Evolutionary conservation across 2,113 vertebrate genomes (phyloP).

Genomic region (Addax nasomaculatus): DNA sequence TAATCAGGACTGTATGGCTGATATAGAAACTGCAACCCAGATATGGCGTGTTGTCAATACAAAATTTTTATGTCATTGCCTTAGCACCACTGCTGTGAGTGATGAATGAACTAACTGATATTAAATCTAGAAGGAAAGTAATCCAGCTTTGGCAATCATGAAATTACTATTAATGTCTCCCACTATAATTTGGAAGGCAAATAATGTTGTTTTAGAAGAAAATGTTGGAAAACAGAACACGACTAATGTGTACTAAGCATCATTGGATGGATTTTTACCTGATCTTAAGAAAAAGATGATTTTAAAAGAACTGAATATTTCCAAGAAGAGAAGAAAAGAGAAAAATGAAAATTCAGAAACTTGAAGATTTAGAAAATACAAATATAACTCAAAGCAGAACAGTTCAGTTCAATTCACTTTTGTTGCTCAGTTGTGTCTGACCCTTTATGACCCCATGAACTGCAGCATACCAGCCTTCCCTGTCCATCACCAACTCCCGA

Average conservation of each 20-base stretch:
- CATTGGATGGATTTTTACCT: neutral
- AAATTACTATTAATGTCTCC: neutral
- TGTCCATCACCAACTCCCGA: neutral
- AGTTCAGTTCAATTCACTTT: neutral
- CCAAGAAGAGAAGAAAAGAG: neutral
- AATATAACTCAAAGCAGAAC: neutral
- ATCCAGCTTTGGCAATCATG: neutral
- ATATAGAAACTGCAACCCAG: neutral
- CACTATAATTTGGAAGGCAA: neutral
- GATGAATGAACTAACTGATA: neutral
- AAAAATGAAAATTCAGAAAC: neutral
- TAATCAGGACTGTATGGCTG: neutral
- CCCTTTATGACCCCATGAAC: neutral
- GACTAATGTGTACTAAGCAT: neutral
- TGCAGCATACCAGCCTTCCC: neutral
- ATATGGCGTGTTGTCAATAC: neutral
- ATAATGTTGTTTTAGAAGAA: neutral
- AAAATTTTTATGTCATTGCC: neutral
- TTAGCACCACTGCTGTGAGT: neutral
- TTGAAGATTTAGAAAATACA: neutral
- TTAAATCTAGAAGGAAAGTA: neutral
- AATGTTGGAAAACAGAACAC: neutral
- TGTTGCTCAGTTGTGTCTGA: fast-evolving
- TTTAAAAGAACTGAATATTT: neutral
- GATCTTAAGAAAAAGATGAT: neutral